These are phyloP conservation scores for Neodiprion fabricii DNA, from an alignment of 1,140 invertebrate species.

Conservation along the genomic window DNA sequence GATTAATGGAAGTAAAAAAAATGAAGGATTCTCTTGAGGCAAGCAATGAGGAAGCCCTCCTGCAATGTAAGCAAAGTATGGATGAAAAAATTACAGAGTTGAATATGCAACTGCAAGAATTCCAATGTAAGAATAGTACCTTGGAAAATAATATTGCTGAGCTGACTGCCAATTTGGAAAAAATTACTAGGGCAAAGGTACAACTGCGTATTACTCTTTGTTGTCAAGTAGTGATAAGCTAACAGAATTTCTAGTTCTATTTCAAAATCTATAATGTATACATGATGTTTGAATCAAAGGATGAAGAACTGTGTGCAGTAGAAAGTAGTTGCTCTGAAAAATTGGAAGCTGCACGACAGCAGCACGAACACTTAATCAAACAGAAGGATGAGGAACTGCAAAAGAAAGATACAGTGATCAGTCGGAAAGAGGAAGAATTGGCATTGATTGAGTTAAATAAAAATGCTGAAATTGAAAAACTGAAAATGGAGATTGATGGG, in stretches of 20 bases:
- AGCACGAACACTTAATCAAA: slow-evolving; percentile 29
- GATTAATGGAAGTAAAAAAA: slow-evolving; percentile 35
- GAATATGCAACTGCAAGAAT: slow-evolving; percentile 34
- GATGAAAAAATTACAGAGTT: slow-evolving; percentile 33
- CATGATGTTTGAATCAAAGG: slow-evolving; percentile 11
- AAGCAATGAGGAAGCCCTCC: slow-evolving; percentile 28
- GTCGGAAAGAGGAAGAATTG: not conserved
- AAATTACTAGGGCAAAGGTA: slow-evolving; percentile 36
- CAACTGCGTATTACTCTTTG: not conserved
- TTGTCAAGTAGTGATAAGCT: too few species aligned
- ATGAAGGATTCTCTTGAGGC: slow-evolving; percentile 34
- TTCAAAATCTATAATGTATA: slow-evolving; percentile 1
- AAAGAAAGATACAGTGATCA: slow-evolving; percentile 32
- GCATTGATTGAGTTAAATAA: not conserved
- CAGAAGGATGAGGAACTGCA: slow-evolving; percentile 40
- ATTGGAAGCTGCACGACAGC: slow-evolving; percentile 25
- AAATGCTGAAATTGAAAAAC: slow-evolving; percentile 5
- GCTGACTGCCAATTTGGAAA: slow-evolving; percentile 31
- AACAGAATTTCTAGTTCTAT: not conserved
- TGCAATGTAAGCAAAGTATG: slow-evolving; percentile 20
- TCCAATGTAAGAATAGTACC: slow-evolving; percentile 29
- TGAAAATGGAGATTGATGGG: slow-evolving; percentile 39
- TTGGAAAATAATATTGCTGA: slow-evolving; percentile 28
- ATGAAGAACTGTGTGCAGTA: slow-evolving; percentile 27
- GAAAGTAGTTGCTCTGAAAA: slow-evolving; percentile 37